Conservation (phyloP, 2,888 invertebrate species). For the Gryllus longicercus region DNA sequence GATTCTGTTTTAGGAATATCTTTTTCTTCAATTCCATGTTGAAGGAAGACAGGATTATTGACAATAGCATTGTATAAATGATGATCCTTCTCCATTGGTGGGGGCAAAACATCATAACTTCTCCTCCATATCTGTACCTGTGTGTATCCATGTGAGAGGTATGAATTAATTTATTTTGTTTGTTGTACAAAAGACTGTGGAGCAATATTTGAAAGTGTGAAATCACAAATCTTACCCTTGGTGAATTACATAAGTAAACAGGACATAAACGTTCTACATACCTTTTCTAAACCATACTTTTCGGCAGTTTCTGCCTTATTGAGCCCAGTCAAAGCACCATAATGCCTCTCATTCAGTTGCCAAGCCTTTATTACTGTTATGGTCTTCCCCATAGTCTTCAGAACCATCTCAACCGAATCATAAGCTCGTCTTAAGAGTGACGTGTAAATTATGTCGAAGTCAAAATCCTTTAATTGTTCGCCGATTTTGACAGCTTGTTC, state of each 20-base stretch:
- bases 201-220: too few relatives aligned
- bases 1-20: constrained; percentile 47
- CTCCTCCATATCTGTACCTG: constrained; percentile 47
- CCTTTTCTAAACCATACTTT: constrained; percentile 47
- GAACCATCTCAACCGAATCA: constrained; percentile 43
- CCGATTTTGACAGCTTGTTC: constrained; percentile 45
- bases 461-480: constrained; percentile 43
- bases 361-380: constrained; percentile 44
- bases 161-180: not conserved
- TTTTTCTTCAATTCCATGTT: constrained; percentile 29
- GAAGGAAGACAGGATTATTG: constrained; percentile 43
- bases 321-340: constrained; percentile 47
- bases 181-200: not conserved
- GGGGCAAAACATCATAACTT: constrained; percentile 47
- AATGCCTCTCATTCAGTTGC: constrained; percentile 48
- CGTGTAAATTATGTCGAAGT: constrained; percentile 46
- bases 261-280: constrained; percentile 29
- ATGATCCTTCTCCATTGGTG: constrained; percentile 44
- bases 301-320: constrained; percentile 47
- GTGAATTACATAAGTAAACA: not conserved
- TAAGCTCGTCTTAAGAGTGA: constrained; percentile 46
- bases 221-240: too few relatives aligned
- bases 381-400: constrained; percentile 43
- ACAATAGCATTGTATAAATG: constrained; percentile 44
- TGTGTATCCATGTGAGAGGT: not conserved